Conservation (phyloP, 2,797 vertebrate genomes). For the Rhynchotus rufescens region DNA sequence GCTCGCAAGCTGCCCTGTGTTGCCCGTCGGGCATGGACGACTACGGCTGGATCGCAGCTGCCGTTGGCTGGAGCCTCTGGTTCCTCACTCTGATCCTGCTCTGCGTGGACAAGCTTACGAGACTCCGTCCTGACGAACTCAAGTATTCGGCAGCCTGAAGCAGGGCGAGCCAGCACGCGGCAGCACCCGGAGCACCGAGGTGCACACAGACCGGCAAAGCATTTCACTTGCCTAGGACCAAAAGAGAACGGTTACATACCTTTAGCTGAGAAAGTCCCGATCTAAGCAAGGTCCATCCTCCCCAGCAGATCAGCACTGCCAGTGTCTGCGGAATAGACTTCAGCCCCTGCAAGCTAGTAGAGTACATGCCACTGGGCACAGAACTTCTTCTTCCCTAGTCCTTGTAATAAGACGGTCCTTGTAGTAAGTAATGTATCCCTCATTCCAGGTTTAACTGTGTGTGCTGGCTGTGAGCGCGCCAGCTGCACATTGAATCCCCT, state of each 20-base stretch:
- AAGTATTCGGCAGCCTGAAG: conserved; percentile 76
- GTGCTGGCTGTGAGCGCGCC: not conserved
- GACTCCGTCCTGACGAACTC: conserved; percentile 76
- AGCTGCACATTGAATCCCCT: not conserved
- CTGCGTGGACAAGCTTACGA: conserved; percentile 78
- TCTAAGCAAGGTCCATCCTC: not conserved
- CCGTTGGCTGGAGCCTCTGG: conserved; percentile 84
- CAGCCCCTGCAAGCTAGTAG: not conserved
- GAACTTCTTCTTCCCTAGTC: not conserved
- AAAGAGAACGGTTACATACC: not conserved
- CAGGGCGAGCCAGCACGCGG: not conserved
- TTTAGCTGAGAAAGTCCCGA: not conserved
- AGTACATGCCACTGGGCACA: not conserved
- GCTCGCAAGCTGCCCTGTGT: conserved; percentile 62
- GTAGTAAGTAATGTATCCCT: not conserved
- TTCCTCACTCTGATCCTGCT: conserved; percentile 86
- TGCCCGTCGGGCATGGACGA: conserved; percentile 75
- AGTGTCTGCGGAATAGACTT: not conserved
- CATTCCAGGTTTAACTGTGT: not conserved
- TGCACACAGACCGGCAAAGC: not conserved
- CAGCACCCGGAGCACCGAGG: not conserved
- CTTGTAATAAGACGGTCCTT: not conserved
- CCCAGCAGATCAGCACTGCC: not conserved
- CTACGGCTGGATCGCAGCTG: conserved; percentile 83
- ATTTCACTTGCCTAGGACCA: not conserved